A percentile compares a stretch with the other conserved stretches of the same genome.
These are phyloP conservation scores for Galagoides demidoff DNA, from an alignment of 2,797 vertebrate genomes.

Conservation along the genomic window DNA sequence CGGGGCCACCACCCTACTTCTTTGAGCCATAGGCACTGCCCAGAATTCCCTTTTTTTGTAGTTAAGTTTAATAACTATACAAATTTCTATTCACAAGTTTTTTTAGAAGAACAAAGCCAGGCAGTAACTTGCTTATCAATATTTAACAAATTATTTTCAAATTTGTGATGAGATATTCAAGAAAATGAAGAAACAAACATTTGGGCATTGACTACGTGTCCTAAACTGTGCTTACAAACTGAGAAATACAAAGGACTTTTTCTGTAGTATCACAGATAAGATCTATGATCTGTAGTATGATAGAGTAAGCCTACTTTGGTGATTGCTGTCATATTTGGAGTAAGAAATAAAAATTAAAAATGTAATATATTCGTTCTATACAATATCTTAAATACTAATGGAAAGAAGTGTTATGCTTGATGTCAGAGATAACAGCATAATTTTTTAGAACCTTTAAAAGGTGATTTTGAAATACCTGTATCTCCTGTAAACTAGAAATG, in stretches of 20 bases:
- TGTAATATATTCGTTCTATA: background rate
- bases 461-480: background rate
- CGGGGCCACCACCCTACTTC: too few species aligned
- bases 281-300: too few species aligned
- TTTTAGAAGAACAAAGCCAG: background rate
- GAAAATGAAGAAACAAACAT: background rate
- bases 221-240: background rate
- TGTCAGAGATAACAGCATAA: background rate
- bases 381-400: background rate
- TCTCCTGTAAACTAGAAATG: background rate
- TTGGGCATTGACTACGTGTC: background rate
- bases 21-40: too few species aligned
- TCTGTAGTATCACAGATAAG: background rate
- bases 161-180: constrained; percentile 11
- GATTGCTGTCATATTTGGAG: background rate
- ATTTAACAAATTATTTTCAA: background rate
- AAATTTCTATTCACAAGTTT: background rate
- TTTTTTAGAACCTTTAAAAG: background rate
- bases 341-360: background rate
- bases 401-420: background rate
- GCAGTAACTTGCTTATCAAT: background rate
- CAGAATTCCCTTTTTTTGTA: background rate
- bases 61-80: background rate
- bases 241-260: background rate
- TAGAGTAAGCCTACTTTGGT: background rate